These are phyloP conservation scores for Ophioderma brevispina DNA, from an alignment of 35 echinoderm and acorn worm genomes.

Conservation along the genomic window DNA sequence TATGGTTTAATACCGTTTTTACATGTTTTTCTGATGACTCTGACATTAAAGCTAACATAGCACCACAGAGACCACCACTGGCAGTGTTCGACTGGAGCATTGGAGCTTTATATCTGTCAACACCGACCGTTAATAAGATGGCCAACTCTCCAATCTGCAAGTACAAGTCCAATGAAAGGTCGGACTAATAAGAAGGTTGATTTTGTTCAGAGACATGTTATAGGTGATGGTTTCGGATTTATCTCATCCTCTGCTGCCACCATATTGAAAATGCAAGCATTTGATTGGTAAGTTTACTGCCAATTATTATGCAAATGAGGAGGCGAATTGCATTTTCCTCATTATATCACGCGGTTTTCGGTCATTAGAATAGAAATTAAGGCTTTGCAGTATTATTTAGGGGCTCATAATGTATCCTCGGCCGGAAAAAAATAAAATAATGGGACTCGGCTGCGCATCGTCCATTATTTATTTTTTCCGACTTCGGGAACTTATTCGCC, in stretches of 20 bases:
- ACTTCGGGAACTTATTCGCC: too few relatives aligned
- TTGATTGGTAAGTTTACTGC: too few relatives aligned
- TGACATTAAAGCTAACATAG: conserved; percentile 69
- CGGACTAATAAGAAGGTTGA: background rate
- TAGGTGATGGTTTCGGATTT: background rate
- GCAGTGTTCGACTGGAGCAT: conserved; percentile 79
- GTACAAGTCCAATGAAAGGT: background rate
- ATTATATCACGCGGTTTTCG: too few relatives aligned
- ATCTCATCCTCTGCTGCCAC: background rate
- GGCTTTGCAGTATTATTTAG: too few relatives aligned
- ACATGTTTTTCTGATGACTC: conserved; percentile 92
- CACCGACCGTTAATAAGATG: conserved; percentile 78
- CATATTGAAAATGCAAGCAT: background rate
- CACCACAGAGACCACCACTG: conserved; percentile 78
- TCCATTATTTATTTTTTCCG: too few relatives aligned
- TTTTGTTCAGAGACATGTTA: background rate
- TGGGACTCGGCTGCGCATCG: too few relatives aligned
- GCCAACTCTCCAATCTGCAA: conserved; percentile 98
- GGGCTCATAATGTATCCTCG: too few relatives aligned
- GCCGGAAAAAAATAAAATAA: too few relatives aligned
- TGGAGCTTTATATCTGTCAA: conserved; percentile 73
- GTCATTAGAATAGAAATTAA: too few relatives aligned
- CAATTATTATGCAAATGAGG: background rate
- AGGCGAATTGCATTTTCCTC: background rate
- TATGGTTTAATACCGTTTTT: background rate